Conservation (phyloP, 2,797 vertebrate genomes). For the Siniperca obscura region DNA sequence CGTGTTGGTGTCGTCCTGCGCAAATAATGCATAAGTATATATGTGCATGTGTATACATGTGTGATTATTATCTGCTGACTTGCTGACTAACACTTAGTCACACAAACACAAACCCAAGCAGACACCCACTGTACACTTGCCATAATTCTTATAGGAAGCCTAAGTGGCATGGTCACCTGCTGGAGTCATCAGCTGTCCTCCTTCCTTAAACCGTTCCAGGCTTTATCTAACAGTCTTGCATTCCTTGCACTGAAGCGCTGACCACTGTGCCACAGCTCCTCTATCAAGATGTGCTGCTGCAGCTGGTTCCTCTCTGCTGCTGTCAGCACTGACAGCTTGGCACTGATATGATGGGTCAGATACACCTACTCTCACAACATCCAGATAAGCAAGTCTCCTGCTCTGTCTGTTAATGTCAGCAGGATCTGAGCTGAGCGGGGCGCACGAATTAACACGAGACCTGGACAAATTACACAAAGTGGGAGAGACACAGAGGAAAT, state of each 20-base stretch:
- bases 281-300: constrained; percentile 72
- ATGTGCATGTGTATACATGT: not conserved
- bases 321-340: constrained; percentile 74
- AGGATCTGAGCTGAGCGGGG: constrained; percentile 42
- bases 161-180: constrained; percentile 59
- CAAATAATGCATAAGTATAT: too few relatives aligned
- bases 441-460: constrained; percentile 33
- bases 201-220: constrained; percentile 49
- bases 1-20: not conserved
- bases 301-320: constrained; percentile 68
- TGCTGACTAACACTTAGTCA: constrained; percentile 44
- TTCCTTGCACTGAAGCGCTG: constrained; percentile 34
- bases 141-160: not conserved
- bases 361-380: constrained; percentile 50
- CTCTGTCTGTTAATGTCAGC: constrained; percentile 61
- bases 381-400: constrained; percentile 39
- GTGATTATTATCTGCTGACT: constrained; percentile 19
- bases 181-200: constrained; percentile 65
- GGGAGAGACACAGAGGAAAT: not conserved
- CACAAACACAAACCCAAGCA: constrained; percentile 41
- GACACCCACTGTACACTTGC: constrained; percentile 27
- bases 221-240: constrained; percentile 51
- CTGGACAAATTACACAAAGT: constrained; percentile 35
- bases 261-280: constrained; percentile 44
- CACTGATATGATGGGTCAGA: constrained; percentile 69